These are phyloP conservation scores for Cheilosia pagana DNA, from an alignment of 2,888 invertebrate genomes.

Conservation along the genomic window DNA sequence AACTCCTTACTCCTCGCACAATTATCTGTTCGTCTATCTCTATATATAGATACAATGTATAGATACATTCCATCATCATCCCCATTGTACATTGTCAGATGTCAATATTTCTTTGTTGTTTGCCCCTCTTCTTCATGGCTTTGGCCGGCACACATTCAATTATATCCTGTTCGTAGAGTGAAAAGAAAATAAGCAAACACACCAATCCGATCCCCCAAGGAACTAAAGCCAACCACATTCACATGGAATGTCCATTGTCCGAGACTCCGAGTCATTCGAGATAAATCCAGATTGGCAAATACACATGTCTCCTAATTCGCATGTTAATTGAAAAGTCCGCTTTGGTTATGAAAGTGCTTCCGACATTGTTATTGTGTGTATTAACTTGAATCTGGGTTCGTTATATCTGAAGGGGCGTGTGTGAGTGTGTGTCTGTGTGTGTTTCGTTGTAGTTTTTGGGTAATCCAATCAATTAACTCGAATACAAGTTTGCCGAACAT, in stretches of 20 bases:
- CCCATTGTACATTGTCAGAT: slow-evolving; percentile 50
- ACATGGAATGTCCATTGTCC: slow-evolving; percentile 61
- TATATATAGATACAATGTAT: background rate
- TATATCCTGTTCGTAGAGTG: slow-evolving; percentile 15
- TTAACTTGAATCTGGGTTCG: slow-evolving; percentile 45
- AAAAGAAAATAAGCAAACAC: slow-evolving; percentile 37
- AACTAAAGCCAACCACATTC: slow-evolving; percentile 11
- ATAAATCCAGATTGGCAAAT: slow-evolving; percentile 72
- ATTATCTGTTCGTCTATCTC: background rate
- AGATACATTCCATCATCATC: slow-evolving; percentile 15
- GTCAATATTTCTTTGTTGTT: slow-evolving; percentile 63
- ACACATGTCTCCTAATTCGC: slow-evolving; percentile 77
- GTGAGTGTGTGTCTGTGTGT: slow-evolving; percentile 4
- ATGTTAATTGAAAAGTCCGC: slow-evolving; percentile 79
- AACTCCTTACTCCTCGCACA: background rate
- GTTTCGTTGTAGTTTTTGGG: slow-evolving; percentile 41
- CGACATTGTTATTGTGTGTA: slow-evolving; percentile 62
- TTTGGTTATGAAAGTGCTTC: slow-evolving; percentile 70
- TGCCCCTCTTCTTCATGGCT: slow-evolving; percentile 10
- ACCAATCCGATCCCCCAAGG: background rate
- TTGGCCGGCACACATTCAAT: slow-evolving; percentile 40
- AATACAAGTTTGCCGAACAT: slow-evolving; percentile 68
- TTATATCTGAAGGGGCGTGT: background rate
- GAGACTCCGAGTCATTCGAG: slow-evolving; percentile 60
- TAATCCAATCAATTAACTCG: slow-evolving; percentile 74